Conservation (phyloP, 92 coral and sea anemone genomes). For the Umimayanthus chanpuru region DNA sequence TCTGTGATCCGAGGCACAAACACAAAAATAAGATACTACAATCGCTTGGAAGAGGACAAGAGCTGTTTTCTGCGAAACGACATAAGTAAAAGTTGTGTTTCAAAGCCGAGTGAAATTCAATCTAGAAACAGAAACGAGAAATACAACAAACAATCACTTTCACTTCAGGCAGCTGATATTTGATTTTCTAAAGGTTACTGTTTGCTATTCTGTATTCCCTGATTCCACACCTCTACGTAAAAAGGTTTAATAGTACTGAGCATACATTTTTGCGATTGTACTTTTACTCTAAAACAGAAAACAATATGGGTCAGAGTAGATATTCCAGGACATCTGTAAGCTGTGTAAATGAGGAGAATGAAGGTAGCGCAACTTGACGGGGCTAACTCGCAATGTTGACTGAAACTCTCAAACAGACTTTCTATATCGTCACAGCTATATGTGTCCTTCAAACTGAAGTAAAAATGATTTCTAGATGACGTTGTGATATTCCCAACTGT, state of each 20-base stretch:
- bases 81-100: not conserved
- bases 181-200: not conserved
- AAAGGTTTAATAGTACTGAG: not conserved
- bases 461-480: too few relatives aligned
- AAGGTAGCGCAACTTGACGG: not conserved
- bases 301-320: not conserved
- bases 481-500: not conserved
- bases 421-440: not conserved
- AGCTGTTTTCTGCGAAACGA: not conserved
- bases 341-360: slow-evolving; percentile 7
- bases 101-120: not conserved
- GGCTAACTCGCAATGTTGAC: not conserved
- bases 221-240: not conserved
- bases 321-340: slow-evolving; percentile 16
- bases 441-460: too few relatives aligned
- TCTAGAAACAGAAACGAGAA: not conserved
- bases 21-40: not conserved
- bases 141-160: too few relatives aligned
- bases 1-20: not conserved
- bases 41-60: too few relatives aligned
- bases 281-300: not conserved
- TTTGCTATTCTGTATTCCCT: not conserved
- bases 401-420: not conserved
- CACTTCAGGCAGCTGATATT: not conserved
- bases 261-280: not conserved